Evolutionary conservation across 1,140 invertebrate species (phyloP), one percentile per base, ranked within the genome.

Genomic region (Onthophagus taurus): DNA sequence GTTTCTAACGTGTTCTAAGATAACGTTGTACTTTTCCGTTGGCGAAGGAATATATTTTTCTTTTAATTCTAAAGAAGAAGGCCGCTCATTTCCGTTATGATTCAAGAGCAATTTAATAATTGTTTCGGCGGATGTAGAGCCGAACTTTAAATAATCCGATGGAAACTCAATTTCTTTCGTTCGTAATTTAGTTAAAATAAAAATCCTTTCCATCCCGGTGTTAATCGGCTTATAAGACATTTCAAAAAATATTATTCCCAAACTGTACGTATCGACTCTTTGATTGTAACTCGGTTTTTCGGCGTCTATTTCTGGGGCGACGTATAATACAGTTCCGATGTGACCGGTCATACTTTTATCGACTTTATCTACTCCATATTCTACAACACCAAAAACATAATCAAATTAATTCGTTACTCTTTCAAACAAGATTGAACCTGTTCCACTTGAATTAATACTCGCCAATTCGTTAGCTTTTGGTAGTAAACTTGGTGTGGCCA

Each of bases 251-350:
- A 93, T 92, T 17, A 43, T 56, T 51, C 63, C 63, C 47, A 65
- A 55, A 59, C 80, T 84, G 55, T 93, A 96, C 54, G 95, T 89
- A 61, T 98, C 95, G 7, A 96, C 90, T 77, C 97, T 97, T 72
- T 94, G 80, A 72, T 87, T 89, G 58, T 89, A 89, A 42, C 80
- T 76, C 2, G 78, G 75, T 66, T 85, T 87, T 1, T 70, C 66
- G 0, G 70, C 67, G 2, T 74, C 76, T 12, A 96, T 66, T 67
- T 97, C 93, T 1, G 92, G 92, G 1, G 91, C 90, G 42, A 89
- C 85, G 66, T 98, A 98, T 0, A 97, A 70, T 2, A 88, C 84
- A 21, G 94, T 97, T 19, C 94, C 94, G 16, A 97, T 83, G 66
- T 86, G 77, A 1, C 85, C 85, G 0, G 88, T 89, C 41, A 80